Evolutionary conservation across 2,888 invertebrate species (phyloP).

Genomic region (Seira musarum): DNA sequence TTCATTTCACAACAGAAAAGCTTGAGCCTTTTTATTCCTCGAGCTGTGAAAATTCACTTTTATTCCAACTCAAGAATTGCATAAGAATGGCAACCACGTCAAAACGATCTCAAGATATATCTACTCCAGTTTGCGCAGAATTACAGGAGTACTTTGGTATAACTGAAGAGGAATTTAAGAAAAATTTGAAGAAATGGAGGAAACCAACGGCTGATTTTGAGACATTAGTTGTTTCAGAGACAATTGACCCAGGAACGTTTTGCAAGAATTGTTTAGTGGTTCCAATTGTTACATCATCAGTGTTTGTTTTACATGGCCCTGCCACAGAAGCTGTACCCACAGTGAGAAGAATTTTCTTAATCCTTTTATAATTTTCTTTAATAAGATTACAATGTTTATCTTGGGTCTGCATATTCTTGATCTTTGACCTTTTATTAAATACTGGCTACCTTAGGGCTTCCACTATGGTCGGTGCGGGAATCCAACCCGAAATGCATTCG

Average conservation of each 20-base stretch:
- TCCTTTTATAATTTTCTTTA: conserved; percentile 2
- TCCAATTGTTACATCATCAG: conserved; percentile 68
- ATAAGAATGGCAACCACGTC: background rate
- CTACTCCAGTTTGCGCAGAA: conserved; percentile 12
- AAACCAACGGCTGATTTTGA: conserved; percentile 66
- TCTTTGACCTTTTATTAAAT: conserved; percentile 50
- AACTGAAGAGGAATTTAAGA: conserved; percentile 58
- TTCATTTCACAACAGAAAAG: no score
- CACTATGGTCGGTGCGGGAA: conserved; percentile 96
- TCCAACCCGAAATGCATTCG: conserved; percentile 90
- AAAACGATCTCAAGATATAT: background rate
- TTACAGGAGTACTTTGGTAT: conserved; percentile 62
- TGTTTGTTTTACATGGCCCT: conserved; percentile 65
- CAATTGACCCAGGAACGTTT: conserved; percentile 64
- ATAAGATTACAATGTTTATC: background rate
- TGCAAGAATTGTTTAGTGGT: conserved; percentile 64
- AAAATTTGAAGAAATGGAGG: conserved; percentile 63
- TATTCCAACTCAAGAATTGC: background rate
- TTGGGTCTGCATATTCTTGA: no score
- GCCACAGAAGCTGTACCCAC: conserved; percentile 57
- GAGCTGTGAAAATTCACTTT: background rate
- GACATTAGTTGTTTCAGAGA: conserved; percentile 65
- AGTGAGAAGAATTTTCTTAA: conserved; percentile 34
- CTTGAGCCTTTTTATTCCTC: no score
- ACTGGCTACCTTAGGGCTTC: conserved; percentile 78